phyloP scores from a whole-genome alignment of 2,797 vertebrate genomes.

The Eulemur albifrons region DNA sequence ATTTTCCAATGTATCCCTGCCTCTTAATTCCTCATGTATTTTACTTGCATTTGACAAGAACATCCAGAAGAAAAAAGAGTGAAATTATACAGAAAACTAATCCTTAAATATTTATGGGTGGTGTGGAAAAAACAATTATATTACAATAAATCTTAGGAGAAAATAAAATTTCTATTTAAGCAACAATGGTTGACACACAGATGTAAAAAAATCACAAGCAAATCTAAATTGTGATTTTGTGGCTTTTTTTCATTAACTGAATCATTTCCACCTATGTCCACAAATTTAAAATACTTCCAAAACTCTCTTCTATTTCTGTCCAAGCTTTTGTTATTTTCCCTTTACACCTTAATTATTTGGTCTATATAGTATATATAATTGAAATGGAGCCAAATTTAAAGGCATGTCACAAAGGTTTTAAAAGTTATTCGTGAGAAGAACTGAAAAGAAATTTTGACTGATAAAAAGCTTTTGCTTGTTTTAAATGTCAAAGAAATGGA shows the following conservation, averaged over 20 bases:
- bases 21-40: neutral
- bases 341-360: neutral
- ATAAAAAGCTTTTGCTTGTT: neutral
- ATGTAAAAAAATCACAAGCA: neutral
- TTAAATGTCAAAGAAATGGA: neutral
- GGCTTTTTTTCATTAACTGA: neutral
- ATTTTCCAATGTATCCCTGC: neutral
- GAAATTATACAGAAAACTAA: neutral
- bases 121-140: neutral
- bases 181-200: neutral
- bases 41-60: neutral
- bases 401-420: neutral
- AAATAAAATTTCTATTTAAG: neutral
- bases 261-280: neutral
- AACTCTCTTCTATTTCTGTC: neutral
- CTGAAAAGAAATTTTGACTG: neutral
- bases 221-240: neutral
- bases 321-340: neutral
- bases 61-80: neutral
- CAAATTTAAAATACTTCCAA: neutral
- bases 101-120: neutral
- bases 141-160: neutral
- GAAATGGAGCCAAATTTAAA: neutral
- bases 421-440: neutral
- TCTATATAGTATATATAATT: neutral